These are phyloP conservation scores for Melangyna quadrimaculata DNA, from an alignment of 2,888 invertebrate genomes.

Conservation along the genomic window DNA sequence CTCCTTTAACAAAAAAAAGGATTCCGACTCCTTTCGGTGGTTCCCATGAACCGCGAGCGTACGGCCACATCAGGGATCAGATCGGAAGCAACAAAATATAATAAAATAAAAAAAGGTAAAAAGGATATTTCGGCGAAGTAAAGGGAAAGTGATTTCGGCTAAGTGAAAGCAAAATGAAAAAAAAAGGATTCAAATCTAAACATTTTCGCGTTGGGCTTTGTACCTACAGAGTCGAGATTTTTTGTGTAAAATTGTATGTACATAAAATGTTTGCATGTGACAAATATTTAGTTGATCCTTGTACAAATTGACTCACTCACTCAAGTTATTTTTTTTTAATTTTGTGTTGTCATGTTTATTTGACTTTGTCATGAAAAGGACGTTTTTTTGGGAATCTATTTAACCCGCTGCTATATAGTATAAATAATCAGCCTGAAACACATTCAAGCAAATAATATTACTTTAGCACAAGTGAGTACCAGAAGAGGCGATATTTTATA, in stretches of 20 bases:
- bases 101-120: not conserved
- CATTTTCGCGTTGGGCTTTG: slow-evolving; percentile 40
- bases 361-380: slow-evolving; percentile 57
- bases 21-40: slow-evolving; percentile 46
- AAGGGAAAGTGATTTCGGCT: slow-evolving; percentile 38
- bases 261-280: slow-evolving; percentile 60
- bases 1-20: slow-evolving; percentile 33
- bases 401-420: slow-evolving; percentile 48
- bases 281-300: slow-evolving; percentile 71
- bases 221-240: not conserved
- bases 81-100: slow-evolving; percentile 3
- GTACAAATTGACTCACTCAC: slow-evolving; percentile 52
- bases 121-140: slow-evolving; percentile 28
- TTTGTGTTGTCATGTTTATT: slow-evolving; percentile 39
- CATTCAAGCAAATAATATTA: slow-evolving; percentile 27
- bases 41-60: slow-evolving; percentile 41
- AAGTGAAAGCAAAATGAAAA: slow-evolving; percentile 32
- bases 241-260: slow-evolving; percentile 51
- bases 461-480: slow-evolving; percentile 19
- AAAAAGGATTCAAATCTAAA: slow-evolving; percentile 60
- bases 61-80: slow-evolving; percentile 22
- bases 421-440: slow-evolving; percentile 60
- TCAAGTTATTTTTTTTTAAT: slow-evolving; percentile 25
- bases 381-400: slow-evolving; percentile 38
- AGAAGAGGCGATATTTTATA: not conserved